phyloP scores from a whole-genome alignment of 2,888 invertebrate genomes.

The Andricus curvator region DNA sequence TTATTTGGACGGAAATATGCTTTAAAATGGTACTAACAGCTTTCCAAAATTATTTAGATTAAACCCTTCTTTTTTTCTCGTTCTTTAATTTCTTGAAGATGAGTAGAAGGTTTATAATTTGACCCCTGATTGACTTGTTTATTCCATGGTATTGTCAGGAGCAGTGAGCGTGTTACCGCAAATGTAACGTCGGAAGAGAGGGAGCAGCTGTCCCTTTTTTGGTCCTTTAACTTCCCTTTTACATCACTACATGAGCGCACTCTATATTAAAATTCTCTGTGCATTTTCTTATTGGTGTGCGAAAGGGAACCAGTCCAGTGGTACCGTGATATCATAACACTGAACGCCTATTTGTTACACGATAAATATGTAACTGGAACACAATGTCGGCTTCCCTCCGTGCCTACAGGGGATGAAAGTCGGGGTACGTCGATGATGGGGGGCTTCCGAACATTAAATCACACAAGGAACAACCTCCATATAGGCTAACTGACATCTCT shows the following conservation, averaged over 20 bases:
- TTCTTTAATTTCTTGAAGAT: background rate
- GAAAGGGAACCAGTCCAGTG: constrained; percentile 68
- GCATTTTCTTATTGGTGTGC: constrained; percentile 48
- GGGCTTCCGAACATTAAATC: constrained; percentile 69
- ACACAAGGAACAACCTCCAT: constrained; percentile 55
- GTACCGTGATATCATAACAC: constrained; percentile 74
- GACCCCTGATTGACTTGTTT: constrained; percentile 65
- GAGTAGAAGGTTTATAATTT: constrained; percentile 4
- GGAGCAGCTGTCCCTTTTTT: constrained; percentile 65
- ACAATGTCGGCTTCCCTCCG: constrained; percentile 65
- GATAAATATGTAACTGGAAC: constrained; percentile 77
- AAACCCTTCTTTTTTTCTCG: too few relatives aligned
- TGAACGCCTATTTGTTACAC: constrained; percentile 75
- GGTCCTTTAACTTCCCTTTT: constrained; percentile 31
- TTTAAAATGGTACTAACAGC: too few relatives aligned
- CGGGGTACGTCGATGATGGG: constrained; percentile 56
- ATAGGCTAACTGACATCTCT: constrained; percentile 49
- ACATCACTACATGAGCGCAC: constrained; percentile 44
- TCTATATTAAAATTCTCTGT: constrained; percentile 45
- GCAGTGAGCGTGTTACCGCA: constrained; percentile 64
- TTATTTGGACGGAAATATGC: too few relatives aligned
- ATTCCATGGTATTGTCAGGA: constrained; percentile 57
- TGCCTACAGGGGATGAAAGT: constrained; percentile 51
- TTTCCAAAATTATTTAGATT: too few relatives aligned
- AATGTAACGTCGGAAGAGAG: constrained; percentile 59